Evolutionary conservation across 92 coral and sea anemone genomes (phyloP).

Genomic region (Zoanthus sociatus): DNA sequence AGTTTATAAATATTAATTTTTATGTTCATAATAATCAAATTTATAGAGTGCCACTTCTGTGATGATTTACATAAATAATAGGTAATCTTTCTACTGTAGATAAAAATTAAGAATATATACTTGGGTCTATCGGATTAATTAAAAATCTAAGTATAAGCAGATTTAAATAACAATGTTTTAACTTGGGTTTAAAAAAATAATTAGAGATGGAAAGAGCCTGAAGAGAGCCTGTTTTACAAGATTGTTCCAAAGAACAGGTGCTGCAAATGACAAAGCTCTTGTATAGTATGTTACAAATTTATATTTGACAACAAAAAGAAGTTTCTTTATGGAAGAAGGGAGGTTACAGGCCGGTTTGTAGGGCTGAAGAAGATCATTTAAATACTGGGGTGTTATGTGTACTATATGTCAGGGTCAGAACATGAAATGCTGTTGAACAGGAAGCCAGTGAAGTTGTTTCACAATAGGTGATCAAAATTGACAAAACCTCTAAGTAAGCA

Average conservation of each 20-base stretch:
- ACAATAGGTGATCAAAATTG: slow-evolving; percentile 42
- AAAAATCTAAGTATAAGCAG: neutral
- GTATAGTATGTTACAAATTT: neutral
- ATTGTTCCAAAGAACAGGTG: slow-evolving; percentile 22
- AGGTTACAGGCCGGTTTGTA: slow-evolving; percentile 5
- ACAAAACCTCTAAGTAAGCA: slow-evolving; percentile 3
- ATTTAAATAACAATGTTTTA: neutral
- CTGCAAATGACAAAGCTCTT: slow-evolving; percentile 35
- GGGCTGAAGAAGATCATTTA: slow-evolving; percentile 27
- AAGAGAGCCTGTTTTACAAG: slow-evolving; percentile 5
- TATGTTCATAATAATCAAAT: too few relatives aligned
- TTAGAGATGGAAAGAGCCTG: neutral
- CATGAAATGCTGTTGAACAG: slow-evolving; percentile 13
- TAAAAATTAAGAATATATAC: too few relatives aligned
- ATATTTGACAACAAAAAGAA: neutral
- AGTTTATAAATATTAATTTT: too few relatives aligned
- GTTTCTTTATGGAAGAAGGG: slow-evolving; percentile 25
- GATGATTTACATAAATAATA: too few relatives aligned
- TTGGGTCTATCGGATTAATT: neutral
- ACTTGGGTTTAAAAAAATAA: neutral
- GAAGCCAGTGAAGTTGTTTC: slow-evolving; percentile 37
- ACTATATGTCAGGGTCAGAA: slow-evolving; percentile 10
- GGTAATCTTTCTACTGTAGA: too few relatives aligned
- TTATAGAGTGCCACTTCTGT: too few relatives aligned
- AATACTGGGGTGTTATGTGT: slow-evolving; percentile 12